phyloP scores from a whole-genome alignment of 2,797 vertebrate genomes.

The Sylvilagus floridanus region DNA sequence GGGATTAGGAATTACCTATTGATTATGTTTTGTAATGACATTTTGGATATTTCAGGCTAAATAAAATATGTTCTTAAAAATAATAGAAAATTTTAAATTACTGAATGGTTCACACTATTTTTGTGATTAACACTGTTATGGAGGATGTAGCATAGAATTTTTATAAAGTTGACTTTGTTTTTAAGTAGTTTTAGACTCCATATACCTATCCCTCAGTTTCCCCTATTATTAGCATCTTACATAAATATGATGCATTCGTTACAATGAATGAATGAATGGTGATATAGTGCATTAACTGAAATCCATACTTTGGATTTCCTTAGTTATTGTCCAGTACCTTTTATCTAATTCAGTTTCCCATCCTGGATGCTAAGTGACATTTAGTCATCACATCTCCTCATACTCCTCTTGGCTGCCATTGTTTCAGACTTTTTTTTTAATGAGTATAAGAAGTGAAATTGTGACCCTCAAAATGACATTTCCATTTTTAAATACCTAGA shows the following conservation, averaged over 20 bases:
- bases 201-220: not conserved
- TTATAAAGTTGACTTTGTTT: constrained; percentile 6
- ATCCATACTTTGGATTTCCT: not conserved
- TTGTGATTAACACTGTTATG: not conserved
- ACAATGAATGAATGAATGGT: not conserved
- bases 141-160: not conserved
- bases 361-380: not conserved
- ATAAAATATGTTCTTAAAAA: not conserved
- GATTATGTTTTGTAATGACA: not conserved
- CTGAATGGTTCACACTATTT: not conserved
- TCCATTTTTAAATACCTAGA: not conserved
- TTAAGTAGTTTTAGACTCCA: not conserved
- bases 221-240: not conserved
- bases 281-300: not conserved
- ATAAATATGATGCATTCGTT: not conserved
- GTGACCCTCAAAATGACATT: not conserved
- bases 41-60: not conserved
- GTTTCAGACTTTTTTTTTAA: not conserved
- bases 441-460: not conserved
- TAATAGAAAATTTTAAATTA: constrained; percentile 18
- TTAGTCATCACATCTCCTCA: not conserved
- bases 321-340: not conserved
- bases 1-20: not conserved
- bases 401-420: not conserved
- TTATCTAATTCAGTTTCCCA: not conserved